phyloP scores from a whole-genome alignment of 2,888 invertebrate genomes.

The Clivina fossor region DNA sequence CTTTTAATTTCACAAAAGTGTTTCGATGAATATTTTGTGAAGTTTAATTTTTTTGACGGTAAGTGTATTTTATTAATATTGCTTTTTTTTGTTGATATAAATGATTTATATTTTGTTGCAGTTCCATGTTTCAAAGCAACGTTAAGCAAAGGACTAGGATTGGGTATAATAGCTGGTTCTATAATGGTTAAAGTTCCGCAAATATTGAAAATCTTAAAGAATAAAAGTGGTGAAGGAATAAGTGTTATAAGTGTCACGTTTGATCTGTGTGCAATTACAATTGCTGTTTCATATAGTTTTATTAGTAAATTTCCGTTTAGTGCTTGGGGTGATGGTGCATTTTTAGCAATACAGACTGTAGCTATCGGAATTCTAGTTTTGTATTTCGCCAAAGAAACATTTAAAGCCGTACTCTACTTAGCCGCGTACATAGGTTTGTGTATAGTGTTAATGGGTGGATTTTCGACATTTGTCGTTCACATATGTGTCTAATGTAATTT shows the following conservation, averaged over 20 bases:
- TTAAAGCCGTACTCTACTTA: conserved; percentile 66
- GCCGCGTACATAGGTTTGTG: conserved; percentile 61
- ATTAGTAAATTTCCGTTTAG: conserved; percentile 92
- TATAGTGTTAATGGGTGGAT: conserved; percentile 69
- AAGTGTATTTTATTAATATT: conserved; percentile 51
- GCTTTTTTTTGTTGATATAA: no score
- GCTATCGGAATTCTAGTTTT: conserved; percentile 84
- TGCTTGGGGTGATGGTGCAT: conserved; percentile 94
- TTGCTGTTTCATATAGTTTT: conserved; percentile 87
- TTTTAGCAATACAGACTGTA: conserved; percentile 86
- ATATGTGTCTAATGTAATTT: no score
- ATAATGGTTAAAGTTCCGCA: conserved; percentile 95
- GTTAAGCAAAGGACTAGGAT: conserved; percentile 85
- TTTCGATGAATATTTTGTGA: conserved; percentile 79
- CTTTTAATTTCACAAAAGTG: conserved; percentile 78
- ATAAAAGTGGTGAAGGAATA: conserved; percentile 86
- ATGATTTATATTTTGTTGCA: no score
- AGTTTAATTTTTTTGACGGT: conserved; percentile 86
- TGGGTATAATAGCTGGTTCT: conserved; percentile 89
- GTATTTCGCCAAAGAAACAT: conserved; percentile 66
- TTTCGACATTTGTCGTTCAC: no score
- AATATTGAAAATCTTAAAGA: conserved; percentile 83
- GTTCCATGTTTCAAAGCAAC: conserved; percentile 84
- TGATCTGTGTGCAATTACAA: conserved; percentile 87
- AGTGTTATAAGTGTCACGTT: conserved; percentile 80